phyloP scores from a whole-genome alignment of 53 echinoderm and acorn worm genomes.

The Astropecten irregularis region DNA sequence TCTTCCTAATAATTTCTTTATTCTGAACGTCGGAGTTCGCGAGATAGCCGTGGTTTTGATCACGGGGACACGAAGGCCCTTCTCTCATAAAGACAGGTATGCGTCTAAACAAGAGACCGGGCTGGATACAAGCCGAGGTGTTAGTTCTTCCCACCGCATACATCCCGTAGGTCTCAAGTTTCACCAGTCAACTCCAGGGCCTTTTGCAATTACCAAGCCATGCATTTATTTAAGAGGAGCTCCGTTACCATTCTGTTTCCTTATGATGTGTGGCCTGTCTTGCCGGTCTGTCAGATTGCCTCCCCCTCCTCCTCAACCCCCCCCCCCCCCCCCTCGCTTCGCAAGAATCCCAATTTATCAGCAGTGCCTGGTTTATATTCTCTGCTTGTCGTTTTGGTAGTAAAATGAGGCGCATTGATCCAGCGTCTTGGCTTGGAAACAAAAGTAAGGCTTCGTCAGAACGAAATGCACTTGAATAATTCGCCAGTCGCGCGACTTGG shows the following conservation, averaged over 20 bases:
- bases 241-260: slow-evolving; percentile 30
- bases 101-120: slow-evolving; percentile 44
- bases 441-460: not conserved
- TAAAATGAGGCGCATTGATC: slow-evolving; percentile 19
- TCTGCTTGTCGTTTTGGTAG: slow-evolving; percentile 14
- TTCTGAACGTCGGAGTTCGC: too few relatives aligned
- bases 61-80: not conserved
- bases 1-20: too few relatives aligned
- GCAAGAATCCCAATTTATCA: slow-evolving; percentile 33
- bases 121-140: too few relatives aligned
- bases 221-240: slow-evolving; percentile 50
- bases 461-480: slow-evolving; percentile 8
- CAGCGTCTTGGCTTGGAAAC: not conserved
- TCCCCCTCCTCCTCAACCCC: not conserved
- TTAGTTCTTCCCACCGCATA: slow-evolving; percentile 41
- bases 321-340: not conserved
- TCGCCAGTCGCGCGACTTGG: not conserved
- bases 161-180: slow-evolving; percentile 49
- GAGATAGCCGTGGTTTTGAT: slow-evolving; percentile 20
- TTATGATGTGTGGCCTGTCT: not conserved
- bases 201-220: slow-evolving; percentile 44
- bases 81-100: slow-evolving; percentile 31
- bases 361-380: slow-evolving; percentile 15
- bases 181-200: slow-evolving; percentile 16
- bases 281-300: not conserved